phyloP scores from a whole-genome alignment of 2,113 vertebrate species.

The Carettochelys insculpta region DNA sequence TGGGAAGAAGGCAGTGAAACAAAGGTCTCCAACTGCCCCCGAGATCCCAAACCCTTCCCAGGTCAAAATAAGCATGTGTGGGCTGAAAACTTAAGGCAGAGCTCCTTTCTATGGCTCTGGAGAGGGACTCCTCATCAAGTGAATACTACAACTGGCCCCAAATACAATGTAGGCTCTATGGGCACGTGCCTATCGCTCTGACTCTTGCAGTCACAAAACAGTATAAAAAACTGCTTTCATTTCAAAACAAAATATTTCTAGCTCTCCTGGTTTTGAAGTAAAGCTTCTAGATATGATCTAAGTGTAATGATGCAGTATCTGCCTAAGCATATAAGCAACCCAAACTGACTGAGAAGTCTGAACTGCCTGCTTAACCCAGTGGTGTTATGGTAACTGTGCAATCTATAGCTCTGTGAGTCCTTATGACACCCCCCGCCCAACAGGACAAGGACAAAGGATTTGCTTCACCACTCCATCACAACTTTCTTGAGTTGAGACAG shows the following conservation, averaged over 20 bases:
- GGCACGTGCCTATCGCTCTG: neutral
- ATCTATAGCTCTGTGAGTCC: neutral
- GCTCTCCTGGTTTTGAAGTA: neutral
- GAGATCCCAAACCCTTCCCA: fast-evolving
- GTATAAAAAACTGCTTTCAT: neutral
- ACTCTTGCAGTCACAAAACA: neutral
- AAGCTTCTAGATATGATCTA: neutral
- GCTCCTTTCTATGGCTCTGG: neutral
- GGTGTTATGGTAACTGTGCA: neutral
- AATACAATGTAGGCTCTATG: neutral
- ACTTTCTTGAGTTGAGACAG: neutral
- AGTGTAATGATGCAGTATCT: neutral
- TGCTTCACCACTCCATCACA: too few species aligned
- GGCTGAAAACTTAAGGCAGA: neutral
- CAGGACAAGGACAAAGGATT: too few species aligned
- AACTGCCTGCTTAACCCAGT: too few species aligned
- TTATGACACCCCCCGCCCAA: neutral
- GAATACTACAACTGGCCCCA: neutral
- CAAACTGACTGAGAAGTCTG: neutral
- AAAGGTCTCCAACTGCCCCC: fast-evolving
- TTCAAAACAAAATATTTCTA: neutral
- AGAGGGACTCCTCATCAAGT: neutral
- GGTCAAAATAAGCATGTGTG: neutral
- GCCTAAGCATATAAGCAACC: neutral
- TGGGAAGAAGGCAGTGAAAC: neutral